Conservation (phyloP, 1,140 invertebrate species). For the Lordiphosa clarofinis region DNA sequence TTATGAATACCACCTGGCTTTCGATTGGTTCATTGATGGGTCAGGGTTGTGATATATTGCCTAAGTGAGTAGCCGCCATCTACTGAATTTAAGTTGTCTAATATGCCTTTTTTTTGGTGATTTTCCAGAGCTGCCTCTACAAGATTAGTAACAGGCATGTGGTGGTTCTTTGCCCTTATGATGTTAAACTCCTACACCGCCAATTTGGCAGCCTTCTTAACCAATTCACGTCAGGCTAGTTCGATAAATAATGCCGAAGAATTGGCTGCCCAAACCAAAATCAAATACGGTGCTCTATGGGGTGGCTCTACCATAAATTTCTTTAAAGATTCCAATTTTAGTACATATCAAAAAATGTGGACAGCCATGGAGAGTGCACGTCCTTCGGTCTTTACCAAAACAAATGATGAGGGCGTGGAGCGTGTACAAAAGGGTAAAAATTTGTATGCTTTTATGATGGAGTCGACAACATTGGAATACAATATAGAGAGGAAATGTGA, state of each 20-base stretch:
- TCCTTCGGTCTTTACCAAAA: slow-evolving; percentile 88
- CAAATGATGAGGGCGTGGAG: slow-evolving; percentile 90
- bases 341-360: slow-evolving; percentile 82
- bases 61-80: slow-evolving; percentile 62
- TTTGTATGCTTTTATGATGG: slow-evolving; percentile 96
- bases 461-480: slow-evolving; percentile 95
- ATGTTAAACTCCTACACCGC: slow-evolving; percentile 98
- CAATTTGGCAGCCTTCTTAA: slow-evolving; percentile 96
- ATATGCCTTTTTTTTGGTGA: slow-evolving; percentile 74
- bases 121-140: slow-evolving; percentile 88
- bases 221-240: slow-evolving; percentile 90
- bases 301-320: slow-evolving; percentile 89
- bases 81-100: slow-evolving; percentile 78
- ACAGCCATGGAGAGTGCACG: slow-evolving; percentile 87
- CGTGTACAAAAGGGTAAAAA: slow-evolving; percentile 88
- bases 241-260: slow-evolving; percentile 95
- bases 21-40: slow-evolving; percentile 90
- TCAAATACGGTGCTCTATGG: slow-evolving; percentile 90
- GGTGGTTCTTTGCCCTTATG: slow-evolving; percentile 99
- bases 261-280: slow-evolving; percentile 91
- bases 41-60: slow-evolving; percentile 89
- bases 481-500: slow-evolving; percentile 94
- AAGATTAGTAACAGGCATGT: slow-evolving; percentile 90
- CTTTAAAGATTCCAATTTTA: slow-evolving; percentile 81
- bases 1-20: slow-evolving; percentile 89